Conservation (phyloP, 2,113 vertebrate species). For the Empidonax alnorum region DNA sequence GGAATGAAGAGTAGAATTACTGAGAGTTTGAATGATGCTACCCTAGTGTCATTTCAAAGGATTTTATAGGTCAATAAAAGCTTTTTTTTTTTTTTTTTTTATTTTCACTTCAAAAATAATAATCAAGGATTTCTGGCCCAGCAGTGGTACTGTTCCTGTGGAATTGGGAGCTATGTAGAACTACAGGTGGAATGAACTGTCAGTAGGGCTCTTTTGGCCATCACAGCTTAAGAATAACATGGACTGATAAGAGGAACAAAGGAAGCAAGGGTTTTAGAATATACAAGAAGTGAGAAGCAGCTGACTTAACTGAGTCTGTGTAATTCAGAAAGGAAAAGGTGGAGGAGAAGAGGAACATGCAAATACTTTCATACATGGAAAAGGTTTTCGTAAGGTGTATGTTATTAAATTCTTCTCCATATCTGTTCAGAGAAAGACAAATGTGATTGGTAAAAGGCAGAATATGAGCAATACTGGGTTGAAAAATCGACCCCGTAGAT, state of each 20-base stretch:
- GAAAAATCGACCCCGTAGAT: rapidly evolving
- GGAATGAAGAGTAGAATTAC: background rate
- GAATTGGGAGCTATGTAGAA: background rate
- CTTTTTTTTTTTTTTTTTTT: background rate
- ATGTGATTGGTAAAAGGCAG: background rate
- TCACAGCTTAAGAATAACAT: background rate
- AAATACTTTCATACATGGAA: background rate
- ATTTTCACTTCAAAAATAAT: no score
- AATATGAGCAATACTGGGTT: background rate
- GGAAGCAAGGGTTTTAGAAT: background rate
- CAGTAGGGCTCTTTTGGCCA: background rate
- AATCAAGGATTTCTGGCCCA: background rate
- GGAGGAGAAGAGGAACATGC: background rate
- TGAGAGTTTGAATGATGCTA: background rate
- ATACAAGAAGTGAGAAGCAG: background rate
- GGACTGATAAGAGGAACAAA: background rate
- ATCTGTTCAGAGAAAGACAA: background rate
- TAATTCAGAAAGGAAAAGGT: background rate
- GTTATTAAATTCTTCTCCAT: background rate
- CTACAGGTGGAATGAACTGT: background rate
- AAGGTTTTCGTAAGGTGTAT: background rate
- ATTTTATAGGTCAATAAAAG: background rate
- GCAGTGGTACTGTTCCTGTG: background rate
- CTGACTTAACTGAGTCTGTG: background rate
- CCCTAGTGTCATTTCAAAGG: background rate